phyloP scores from a whole-genome alignment of 92 coral and sea anemone species.

The Palythoa grandiflora region DNA sequence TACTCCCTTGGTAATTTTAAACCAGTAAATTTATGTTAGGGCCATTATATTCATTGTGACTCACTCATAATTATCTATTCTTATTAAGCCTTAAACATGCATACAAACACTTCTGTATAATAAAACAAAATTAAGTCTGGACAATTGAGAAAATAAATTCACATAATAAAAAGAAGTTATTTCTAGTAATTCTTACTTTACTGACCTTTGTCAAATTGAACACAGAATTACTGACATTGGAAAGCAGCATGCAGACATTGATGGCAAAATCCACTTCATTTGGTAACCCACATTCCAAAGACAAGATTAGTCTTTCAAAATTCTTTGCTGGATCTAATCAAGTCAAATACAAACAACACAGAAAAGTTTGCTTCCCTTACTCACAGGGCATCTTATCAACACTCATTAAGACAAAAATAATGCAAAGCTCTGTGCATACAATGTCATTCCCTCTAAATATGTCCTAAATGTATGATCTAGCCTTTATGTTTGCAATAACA shows the following conservation, averaged over 20 bases:
- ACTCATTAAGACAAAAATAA: too few relatives aligned
- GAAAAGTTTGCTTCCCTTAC: background rate
- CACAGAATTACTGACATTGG: slow-evolving; percentile 99
- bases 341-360: slow-evolving; percentile 5
- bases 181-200: background rate
- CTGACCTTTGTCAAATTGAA: slow-evolving; percentile 95
- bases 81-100: too few relatives aligned
- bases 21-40: too few relatives aligned
- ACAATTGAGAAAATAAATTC: background rate
- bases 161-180: background rate
- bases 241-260: slow-evolving; percentile 96
- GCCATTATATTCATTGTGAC: too few relatives aligned
- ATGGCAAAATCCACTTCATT: slow-evolving; percentile 99
- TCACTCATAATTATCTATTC: too few relatives aligned
- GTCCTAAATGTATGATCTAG: too few relatives aligned
- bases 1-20: too few relatives aligned
- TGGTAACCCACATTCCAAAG: slow-evolving; percentile 96
- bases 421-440: too few relatives aligned
- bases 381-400: too few relatives aligned
- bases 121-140: background rate
- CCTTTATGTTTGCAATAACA: too few relatives aligned
- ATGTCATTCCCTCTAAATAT: too few relatives aligned
- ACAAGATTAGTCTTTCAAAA: slow-evolving; percentile 94
- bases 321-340: slow-evolving; percentile 81
- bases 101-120: too few relatives aligned